Percentiles rank a stretch among this genome's conserved stretches.
Evolutionary conservation across 2,113 vertebrate species (phyloP).

Genomic region (Cynopterus brachyotis): DNA sequence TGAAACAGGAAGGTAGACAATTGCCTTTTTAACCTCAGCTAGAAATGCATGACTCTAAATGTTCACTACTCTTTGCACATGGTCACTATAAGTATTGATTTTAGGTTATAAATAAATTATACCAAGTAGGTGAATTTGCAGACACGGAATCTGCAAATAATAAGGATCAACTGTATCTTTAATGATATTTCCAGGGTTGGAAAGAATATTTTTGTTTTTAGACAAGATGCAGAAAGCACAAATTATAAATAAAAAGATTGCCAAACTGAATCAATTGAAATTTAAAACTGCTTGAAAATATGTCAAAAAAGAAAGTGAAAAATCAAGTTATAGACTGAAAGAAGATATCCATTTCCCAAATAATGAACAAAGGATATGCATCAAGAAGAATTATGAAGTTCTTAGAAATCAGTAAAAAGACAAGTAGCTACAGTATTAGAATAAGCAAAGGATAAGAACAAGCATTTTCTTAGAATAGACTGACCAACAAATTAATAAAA

Average conservation of each 20-base stretch:
- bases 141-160: neutral
- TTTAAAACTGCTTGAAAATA: conserved; percentile 19
- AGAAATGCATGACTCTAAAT: neutral
- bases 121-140: neutral
- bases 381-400: neutral
- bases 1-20: neutral
- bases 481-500: neutral
- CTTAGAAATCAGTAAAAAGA: neutral
- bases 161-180: neutral
- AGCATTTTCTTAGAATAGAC: conserved; percentile 5
- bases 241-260: conserved; percentile 13
- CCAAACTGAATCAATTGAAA: neutral
- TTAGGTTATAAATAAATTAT: neutral
- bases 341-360: conserved; percentile 1
- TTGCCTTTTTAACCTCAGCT: neutral
- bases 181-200: neutral
- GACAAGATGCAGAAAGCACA: neutral
- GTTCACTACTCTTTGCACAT: neutral
- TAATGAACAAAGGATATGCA: neutral
- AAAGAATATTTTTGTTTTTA: neutral
- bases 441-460: neutral
- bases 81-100: neutral
- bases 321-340: neutral
- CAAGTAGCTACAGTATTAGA: neutral
- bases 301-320: conserved; percentile 38